Evolutionary conservation across 2,797 vertebrate genomes (phyloP).

Genomic region (Ctenopoma kingsleyae): DNA sequence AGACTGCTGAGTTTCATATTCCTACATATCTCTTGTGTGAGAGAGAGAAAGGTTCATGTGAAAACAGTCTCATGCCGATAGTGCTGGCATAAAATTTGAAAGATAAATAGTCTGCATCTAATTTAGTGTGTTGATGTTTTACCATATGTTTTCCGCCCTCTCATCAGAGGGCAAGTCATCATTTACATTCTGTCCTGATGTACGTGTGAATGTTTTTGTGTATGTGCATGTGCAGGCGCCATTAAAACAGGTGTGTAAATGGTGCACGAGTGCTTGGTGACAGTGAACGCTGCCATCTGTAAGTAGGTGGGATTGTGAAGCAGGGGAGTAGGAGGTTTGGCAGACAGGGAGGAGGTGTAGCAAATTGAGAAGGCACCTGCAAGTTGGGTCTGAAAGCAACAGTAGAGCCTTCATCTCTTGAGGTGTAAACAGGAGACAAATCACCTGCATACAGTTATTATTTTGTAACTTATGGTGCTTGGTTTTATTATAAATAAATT

Average conservation of each 20-base stretch:
- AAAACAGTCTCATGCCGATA: constrained; percentile 18
- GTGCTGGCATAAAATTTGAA: constrained; percentile 28
- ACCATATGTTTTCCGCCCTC: constrained; percentile 36
- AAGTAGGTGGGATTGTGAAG: constrained; percentile 65
- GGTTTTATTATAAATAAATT: too few species aligned
- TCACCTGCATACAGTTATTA: neutral
- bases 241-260: constrained; percentile 22
- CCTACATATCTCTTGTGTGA: neutral
- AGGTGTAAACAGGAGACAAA: constrained; percentile 8
- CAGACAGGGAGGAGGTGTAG: constrained; percentile 49
- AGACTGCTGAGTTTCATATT: constrained; percentile 16
- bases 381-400: constrained; percentile 39
- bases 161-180: constrained; percentile 27
- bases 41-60: constrained; percentile 9
- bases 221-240: constrained; percentile 1
- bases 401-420: constrained; percentile 24
- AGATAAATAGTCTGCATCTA: constrained; percentile 25
- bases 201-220: constrained; percentile 21
- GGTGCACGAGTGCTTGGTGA: neutral
- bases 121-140: constrained; percentile 26
- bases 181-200: constrained; percentile 14
- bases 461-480: too few species aligned
- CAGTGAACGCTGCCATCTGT: constrained; percentile 65
- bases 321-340: constrained; percentile 43
- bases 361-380: constrained; percentile 41